A percentile compares a stretch with the other conserved stretches of the same genome.
Conservation (phyloP, 2,888 invertebrate species). For the Volucella bombylans region DNA sequence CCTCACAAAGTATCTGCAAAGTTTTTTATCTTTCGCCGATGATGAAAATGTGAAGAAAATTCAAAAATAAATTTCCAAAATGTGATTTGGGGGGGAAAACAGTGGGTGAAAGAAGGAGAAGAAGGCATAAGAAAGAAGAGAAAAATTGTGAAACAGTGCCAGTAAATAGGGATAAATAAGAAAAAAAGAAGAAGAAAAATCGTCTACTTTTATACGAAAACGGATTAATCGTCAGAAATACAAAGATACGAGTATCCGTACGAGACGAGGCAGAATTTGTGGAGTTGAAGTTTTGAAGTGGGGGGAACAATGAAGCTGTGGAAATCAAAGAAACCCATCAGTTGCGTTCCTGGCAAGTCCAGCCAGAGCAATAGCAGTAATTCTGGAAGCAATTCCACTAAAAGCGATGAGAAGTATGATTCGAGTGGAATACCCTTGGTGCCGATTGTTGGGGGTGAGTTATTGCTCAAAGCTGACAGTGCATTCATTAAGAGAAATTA, state of each 20-base stretch:
- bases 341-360: constrained; percentile 82
- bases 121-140: constrained; percentile 19
- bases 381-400: constrained; percentile 75
- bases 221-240: constrained; percentile 52
- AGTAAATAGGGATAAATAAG: constrained; percentile 34
- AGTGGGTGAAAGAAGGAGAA: constrained; percentile 53
- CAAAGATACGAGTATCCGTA: background rate
- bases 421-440: constrained; percentile 79
- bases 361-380: constrained; percentile 65
- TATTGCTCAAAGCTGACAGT: constrained; percentile 44
- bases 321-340: constrained; percentile 82
- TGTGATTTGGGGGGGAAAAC: constrained; percentile 58
- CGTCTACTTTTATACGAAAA: constrained; percentile 15
- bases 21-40: constrained; percentile 8
- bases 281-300: constrained; percentile 12
- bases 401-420: constrained; percentile 78
- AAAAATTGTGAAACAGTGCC: constrained; percentile 67
- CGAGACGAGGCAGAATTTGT: background rate
- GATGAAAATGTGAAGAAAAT: constrained; percentile 63
- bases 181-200: constrained; percentile 19
- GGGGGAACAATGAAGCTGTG: constrained; percentile 80
- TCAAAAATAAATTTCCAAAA: constrained; percentile 71
- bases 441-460: constrained; percentile 81
- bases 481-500: constrained; percentile 51
- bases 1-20: constrained; percentile 37